Conservation (phyloP, 2,888 invertebrate species). For the Tetragnatha montana region DNA sequence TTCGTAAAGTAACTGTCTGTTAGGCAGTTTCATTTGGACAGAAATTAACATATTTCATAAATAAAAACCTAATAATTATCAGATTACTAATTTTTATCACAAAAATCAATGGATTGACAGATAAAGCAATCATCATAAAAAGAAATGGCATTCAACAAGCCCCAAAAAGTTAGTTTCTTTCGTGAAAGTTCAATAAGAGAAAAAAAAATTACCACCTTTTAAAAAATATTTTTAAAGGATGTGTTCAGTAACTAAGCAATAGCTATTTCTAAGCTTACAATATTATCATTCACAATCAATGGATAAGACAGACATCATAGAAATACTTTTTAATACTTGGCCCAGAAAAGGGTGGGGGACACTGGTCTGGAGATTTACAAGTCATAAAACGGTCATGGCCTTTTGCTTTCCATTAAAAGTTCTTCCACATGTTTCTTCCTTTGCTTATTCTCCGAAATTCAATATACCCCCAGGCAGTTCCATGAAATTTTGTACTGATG, state of each 20-base stretch:
- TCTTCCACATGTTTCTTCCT: no score
- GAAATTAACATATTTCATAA: neutral
- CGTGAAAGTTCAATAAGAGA: no score
- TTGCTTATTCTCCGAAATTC: no score
- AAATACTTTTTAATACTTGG: neutral
- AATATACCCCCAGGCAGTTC: no score
- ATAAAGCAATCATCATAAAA: constrained; percentile 9
- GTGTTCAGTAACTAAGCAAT: neutral
- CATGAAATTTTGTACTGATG: no score
- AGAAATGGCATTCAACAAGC: neutral
- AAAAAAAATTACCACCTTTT: no score
- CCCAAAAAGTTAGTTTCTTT: no score
- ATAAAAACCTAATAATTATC: no score
- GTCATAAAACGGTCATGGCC: neutral
- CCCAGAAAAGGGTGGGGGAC: no score
- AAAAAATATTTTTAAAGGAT: neutral
- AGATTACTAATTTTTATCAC: neutral
- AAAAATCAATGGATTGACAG: constrained; percentile 42
- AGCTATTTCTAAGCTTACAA: neutral
- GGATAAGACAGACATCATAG: neutral
- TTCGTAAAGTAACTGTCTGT: no score
- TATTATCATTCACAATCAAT: neutral
- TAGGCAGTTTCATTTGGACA: no score
- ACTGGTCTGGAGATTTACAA: neutral
- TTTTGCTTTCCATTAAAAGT: no score